These are phyloP conservation scores for Momotus momota DNA, from an alignment of 2,797 vertebrate genomes.

Conservation along the genomic window DNA sequence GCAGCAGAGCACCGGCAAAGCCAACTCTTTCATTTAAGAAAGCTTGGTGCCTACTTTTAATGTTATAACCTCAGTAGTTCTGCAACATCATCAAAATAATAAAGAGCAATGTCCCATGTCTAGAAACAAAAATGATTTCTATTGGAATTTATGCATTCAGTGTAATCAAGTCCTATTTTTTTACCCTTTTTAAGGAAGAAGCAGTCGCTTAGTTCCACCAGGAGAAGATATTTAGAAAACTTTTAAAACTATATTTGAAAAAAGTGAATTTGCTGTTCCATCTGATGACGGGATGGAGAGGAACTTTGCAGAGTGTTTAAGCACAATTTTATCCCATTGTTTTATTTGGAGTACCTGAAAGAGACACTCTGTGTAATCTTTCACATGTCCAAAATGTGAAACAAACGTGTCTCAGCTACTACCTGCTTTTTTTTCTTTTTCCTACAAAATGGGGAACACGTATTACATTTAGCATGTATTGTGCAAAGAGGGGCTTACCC, in stretches of 20 bases:
- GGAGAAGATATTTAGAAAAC: not conserved
- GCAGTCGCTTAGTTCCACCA: not conserved
- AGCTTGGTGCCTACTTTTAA: not conserved
- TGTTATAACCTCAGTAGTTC: slow-evolving; percentile 34
- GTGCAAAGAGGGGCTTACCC: not conserved
- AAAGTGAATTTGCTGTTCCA: not conserved
- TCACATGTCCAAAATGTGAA: not conserved
- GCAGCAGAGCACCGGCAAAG: not conserved
- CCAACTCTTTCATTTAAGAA: not conserved
- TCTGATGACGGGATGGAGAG: not conserved
- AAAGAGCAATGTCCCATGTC: slow-evolving; percentile 63
- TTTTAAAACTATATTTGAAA: not conserved
- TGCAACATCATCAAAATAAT: slow-evolving; percentile 59
- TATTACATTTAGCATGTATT: not conserved
- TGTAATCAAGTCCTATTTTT: slow-evolving; percentile 36
- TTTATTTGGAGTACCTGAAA: not conserved
- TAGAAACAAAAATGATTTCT: slow-evolving; percentile 54
- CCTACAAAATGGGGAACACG: not conserved
- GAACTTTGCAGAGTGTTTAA: not conserved
- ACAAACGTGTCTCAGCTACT: not conserved
- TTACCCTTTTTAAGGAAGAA: not conserved
- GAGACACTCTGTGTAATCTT: not conserved
- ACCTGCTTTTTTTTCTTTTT: not conserved
- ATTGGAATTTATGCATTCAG: not conserved
- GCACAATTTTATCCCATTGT: not conserved